Evolutionary conservation across 2,113 vertebrate genomes (phyloP), one percentile per base, ranked within the genome.

Genomic region (Channa maculata): DNA sequence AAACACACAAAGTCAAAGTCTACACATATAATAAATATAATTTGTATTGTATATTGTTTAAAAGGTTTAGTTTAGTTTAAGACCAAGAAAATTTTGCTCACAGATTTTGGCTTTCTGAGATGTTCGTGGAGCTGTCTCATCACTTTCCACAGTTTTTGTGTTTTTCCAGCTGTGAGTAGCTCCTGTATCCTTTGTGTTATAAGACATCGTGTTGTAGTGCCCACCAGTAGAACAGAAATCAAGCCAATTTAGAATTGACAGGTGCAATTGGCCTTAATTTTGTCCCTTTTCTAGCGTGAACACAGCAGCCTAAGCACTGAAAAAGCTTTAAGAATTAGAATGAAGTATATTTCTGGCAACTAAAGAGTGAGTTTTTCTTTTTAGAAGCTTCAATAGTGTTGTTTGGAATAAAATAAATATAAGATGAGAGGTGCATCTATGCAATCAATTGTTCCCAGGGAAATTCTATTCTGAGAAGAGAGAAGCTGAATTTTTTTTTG

Each of bases 201-300:
- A 37, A 38, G 15, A 67, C 62, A 70, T 65, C 48, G 36, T 14
- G 24, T 24, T 24, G 24, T 24, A 24, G 24, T 36, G 38, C 72
- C 52, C 49, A 75, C 80, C 77, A 80, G 58, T 52, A 52, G 34
- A 37, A 49, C 39, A 50, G 44, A 83, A 71, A 73, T 65, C 63
- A 73, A 45, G 50, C 39, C 50, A 2, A 62, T 62, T 65, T 50
- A 54, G 53, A 71, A 59, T 2, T 8, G 45, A 65, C 60, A 58
- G 70, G 33, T 64, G n/a, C 45, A 41, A 69, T 39, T 51, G 10
- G 15, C 44, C 48, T 46, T 77, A 2, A 61, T 77, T 59, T 65
- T 49, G 24, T 60, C 43, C 55, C 14, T 58, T 62, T 51, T 34
- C 14, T 3, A 52, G 12, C 39, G 37, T 73, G 44, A 51, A 64